These are phyloP conservation scores for Brachionus plicatilis DNA, from an alignment of 1,140 invertebrate species.

Conservation along the genomic window DNA sequence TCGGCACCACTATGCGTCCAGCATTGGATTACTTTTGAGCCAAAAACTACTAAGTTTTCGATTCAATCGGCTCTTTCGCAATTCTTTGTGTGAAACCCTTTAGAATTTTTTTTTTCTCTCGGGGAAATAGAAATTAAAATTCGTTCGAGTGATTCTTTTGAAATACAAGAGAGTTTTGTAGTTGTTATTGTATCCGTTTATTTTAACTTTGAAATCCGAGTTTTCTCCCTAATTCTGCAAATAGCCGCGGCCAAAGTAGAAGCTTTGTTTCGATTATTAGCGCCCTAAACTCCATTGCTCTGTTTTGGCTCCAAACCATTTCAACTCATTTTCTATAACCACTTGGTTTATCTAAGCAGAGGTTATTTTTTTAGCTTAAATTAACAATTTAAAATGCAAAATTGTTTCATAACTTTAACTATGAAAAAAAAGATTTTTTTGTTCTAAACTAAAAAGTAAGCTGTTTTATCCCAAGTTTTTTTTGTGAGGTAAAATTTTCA, in stretches of 20 bases:
- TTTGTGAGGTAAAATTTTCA: too few relatives aligned
- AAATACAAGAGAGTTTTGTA: not conserved
- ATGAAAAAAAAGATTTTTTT: not conserved
- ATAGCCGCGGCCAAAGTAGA: not conserved
- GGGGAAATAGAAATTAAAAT: not conserved
- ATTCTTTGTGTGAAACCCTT: not conserved
- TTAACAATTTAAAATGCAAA: not conserved
- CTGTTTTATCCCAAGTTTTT: too few relatives aligned
- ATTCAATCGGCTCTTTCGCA: not conserved
- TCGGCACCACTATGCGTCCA: too few relatives aligned
- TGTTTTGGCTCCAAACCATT: not conserved
- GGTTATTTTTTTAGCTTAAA: not conserved
- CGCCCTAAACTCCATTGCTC: not conserved
- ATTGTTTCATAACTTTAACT: not conserved
- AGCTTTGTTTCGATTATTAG: not conserved
- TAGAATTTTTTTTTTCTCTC: not conserved
- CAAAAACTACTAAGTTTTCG: too few relatives aligned
- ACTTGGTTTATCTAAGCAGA: not conserved
- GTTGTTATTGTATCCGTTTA: not conserved
- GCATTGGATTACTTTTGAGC: too few relatives aligned
- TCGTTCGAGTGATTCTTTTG: not conserved
- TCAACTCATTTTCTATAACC: not conserved
- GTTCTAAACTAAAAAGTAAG: too few relatives aligned
- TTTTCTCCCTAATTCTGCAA: not conserved
- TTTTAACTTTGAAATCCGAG: not conserved